phyloP scores from a whole-genome alignment of 2,113 vertebrate species.

The Dasyornis broadbenti region DNA sequence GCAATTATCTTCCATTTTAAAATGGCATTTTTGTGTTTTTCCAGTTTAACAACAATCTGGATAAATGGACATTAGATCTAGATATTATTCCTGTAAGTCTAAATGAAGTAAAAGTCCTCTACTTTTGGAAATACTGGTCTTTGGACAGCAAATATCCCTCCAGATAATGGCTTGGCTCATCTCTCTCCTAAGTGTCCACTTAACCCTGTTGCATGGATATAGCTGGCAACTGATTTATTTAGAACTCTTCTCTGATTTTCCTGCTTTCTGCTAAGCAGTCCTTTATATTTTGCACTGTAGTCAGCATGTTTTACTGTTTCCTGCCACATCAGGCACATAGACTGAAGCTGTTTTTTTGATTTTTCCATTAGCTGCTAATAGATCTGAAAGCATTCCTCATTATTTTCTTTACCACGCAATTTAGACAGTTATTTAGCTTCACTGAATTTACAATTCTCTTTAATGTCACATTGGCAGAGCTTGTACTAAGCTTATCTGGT shows the following conservation, averaged over 20 bases:
- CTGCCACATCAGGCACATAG: not conserved
- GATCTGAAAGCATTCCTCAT: conserved; percentile 39
- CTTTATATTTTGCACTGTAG: not conserved
- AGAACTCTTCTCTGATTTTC: not conserved
- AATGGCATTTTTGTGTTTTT: not conserved
- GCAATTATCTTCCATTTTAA: not conserved
- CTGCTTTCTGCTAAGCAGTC: not conserved
- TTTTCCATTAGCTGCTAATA: conserved; percentile 50
- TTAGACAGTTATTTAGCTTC: conserved; percentile 10
- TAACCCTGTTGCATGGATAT: not conserved
- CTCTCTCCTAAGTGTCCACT: not conserved
- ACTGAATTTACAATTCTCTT: not conserved
- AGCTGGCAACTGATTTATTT: not conserved
- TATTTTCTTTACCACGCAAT: conserved; percentile 36
- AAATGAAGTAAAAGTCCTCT: not conserved
- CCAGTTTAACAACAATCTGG: not conserved
- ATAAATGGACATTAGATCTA: not conserved
- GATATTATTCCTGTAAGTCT: not conserved
- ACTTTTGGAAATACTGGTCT: not conserved
- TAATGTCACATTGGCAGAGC: not conserved
- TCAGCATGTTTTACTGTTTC: not conserved
- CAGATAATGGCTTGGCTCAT: not conserved
- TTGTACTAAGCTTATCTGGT: not conserved
- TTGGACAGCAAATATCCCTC: not conserved
- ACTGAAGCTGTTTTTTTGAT: not conserved